phyloP scores from a whole-genome alignment of 2,113 vertebrate species.

The Peromyscus maniculatus region DNA sequence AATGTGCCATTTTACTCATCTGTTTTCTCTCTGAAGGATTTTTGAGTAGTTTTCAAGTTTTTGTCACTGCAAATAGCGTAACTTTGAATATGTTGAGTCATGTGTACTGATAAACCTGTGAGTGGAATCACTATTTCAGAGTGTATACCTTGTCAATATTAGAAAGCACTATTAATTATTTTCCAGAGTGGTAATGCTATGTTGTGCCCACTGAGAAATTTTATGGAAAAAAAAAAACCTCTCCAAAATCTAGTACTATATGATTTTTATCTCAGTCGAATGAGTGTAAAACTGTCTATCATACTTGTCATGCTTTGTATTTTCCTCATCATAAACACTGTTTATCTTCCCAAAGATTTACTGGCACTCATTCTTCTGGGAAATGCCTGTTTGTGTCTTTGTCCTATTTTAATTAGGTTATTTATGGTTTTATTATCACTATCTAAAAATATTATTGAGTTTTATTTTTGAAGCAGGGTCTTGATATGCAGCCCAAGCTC shows the following conservation, averaged over 20 bases:
- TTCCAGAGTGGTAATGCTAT: background rate
- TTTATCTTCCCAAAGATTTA: background rate
- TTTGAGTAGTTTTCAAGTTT: slow-evolving; percentile 32
- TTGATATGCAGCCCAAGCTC: background rate
- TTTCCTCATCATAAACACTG: slow-evolving; percentile 35
- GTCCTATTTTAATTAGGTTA: slow-evolving; percentile 43
- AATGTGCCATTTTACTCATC: background rate
- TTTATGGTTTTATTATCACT: background rate
- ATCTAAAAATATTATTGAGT: background rate
- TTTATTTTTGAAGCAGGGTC: background rate
- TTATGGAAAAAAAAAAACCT: background rate
- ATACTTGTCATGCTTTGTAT: background rate
- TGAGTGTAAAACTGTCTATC: background rate
- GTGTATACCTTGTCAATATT: slow-evolving; percentile 16
- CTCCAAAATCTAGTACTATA: background rate
- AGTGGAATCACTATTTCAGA: background rate
- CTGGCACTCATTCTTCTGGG: background rate
- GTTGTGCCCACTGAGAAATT: background rate
- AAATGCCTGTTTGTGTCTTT: slow-evolving; percentile 39
- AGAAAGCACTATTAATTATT: background rate
- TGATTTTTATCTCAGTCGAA: background rate
- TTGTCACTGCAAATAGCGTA: background rate
- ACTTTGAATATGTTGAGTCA: background rate
- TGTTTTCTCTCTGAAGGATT: background rate
- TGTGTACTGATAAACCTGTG: background rate